A percentile compares a stretch with the other conserved stretches of the same genome.
Conservation (phyloP, 2,888 invertebrate species). For the Dryococelus australis region DNA sequence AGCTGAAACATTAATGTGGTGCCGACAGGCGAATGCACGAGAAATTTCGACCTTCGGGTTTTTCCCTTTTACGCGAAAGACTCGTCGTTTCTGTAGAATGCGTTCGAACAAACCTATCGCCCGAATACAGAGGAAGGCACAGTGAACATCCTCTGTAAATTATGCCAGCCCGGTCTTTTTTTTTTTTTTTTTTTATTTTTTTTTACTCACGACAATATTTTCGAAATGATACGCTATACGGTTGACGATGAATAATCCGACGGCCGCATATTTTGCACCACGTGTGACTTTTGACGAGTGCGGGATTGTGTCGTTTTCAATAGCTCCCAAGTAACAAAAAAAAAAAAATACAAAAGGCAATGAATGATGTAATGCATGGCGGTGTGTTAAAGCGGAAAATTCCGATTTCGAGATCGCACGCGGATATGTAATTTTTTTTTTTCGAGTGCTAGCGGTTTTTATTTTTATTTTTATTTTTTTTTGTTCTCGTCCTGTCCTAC, state of each 20-base stretch:
- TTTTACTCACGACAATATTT: background rate
- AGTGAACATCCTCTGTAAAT: too few relatives aligned
- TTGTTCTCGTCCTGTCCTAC: background rate
- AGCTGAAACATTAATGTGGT: too few relatives aligned
- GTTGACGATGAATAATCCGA: background rate
- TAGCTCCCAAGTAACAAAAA: background rate
- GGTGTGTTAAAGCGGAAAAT: conserved; percentile 16
- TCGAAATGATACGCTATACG: background rate
- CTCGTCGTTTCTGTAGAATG: too few relatives aligned
- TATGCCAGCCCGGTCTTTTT: too few relatives aligned
- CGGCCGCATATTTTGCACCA: background rate
- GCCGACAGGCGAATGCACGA: too few relatives aligned
- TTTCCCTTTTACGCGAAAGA: too few relatives aligned
- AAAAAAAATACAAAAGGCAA: background rate
- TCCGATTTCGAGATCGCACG: conserved; percentile 8
- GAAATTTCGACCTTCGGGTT: too few relatives aligned
- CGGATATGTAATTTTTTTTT: background rate
- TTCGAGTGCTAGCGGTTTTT: background rate
- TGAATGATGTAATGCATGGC: conserved; percentile 16
- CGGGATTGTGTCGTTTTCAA: conserved; percentile 1
- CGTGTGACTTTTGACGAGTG: conserved; percentile 1
- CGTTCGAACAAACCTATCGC: too few relatives aligned
- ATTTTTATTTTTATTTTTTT: background rate
- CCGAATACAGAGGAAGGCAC: too few relatives aligned
- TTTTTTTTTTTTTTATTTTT: background rate